Evolutionary conservation across 2,888 invertebrate species (phyloP), one percentile per base, ranked within the genome.

Genomic region (Dryobota labecula): DNA sequence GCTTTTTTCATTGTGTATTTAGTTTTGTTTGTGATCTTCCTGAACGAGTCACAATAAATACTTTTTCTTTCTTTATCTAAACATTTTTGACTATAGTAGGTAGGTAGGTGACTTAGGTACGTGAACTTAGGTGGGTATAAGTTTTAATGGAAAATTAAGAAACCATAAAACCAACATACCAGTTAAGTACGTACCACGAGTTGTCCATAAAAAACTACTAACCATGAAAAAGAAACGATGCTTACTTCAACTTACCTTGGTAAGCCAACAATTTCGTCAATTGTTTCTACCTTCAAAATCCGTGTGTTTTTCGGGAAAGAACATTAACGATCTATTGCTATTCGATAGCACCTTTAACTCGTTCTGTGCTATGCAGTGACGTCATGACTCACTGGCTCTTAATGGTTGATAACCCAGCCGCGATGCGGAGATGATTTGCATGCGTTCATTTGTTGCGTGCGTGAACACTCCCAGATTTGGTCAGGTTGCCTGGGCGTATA

Each of bases 291-390:
- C 61, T 66, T 78, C 45, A 57, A 77, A 78, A 79, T 73, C 75
- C 69, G 53, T 73, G 60, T 62, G 73, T 80, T 78, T 80, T 90
- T 91, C 84, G 86, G 89, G 87, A 89, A 88, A 87, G 90, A 90
- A 91, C 91, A 90, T 88, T 87, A 88, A 88, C 86, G n/a, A n/a
- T n/a, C n/a, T n/a, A n/a, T n/a, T n/a, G n/a, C n/a, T n/a, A n/a
- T 82, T 87, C 87, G 84, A 86, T 86, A 88, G 83, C 94, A 94
- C 94, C 93, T 95, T 94, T 93, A 92, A 92, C 94, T 92, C 87
- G 94, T 92, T 92, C 89, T 91, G 86, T 88, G 91, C 89, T 91
- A 92, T 91, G 90, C 89, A 85, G 83, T 95, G 94, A 95, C 95
- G 95, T 95, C 94, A 95, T 87, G 85, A 84, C 85, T 88, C 67